These are phyloP conservation scores for Echiichthys vipera DNA, from an alignment of 2,797 vertebrate genomes.

Conservation along the genomic window DNA sequence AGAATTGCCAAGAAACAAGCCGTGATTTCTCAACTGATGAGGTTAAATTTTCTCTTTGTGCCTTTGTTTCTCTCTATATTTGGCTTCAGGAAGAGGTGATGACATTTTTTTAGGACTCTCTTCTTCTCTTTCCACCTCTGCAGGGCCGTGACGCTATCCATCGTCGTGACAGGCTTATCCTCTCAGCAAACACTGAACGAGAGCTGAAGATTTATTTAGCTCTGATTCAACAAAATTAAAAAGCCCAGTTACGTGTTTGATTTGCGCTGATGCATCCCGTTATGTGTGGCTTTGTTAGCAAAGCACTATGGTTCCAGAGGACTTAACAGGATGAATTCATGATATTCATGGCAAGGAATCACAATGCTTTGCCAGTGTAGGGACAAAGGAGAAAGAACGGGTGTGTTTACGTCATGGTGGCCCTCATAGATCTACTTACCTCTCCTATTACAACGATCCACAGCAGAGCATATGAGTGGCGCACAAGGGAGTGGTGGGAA, in stretches of 20 bases:
- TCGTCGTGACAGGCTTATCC: constrained; percentile 19
- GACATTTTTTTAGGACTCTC: constrained; percentile 4
- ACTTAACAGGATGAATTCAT: background rate
- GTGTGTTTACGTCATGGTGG: background rate
- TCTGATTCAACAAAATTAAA: constrained; percentile 18
- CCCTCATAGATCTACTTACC: constrained; percentile 33
- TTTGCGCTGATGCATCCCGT: background rate
- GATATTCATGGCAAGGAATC: background rate
- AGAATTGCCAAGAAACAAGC: constrained; percentile 24
- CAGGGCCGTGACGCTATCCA: constrained; percentile 9
- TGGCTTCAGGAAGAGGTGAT: constrained; percentile 9
- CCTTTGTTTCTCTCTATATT: constrained; percentile 2
- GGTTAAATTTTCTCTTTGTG: background rate
- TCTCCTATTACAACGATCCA: constrained; percentile 25
- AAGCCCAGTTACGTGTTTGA: background rate
- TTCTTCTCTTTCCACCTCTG: constrained; percentile 1
- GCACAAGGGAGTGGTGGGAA: too few relatives aligned
- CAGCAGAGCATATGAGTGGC: too few relatives aligned
- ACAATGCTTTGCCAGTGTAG: background rate
- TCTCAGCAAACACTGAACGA: constrained; percentile 1
- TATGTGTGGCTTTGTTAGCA: background rate
- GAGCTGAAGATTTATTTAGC: constrained; percentile 24
- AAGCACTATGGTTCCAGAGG: background rate
- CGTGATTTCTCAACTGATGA: background rate
- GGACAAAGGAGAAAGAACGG: background rate